phyloP scores from a whole-genome alignment of 1,140 invertebrate genomes.

The Atta colombica region DNA sequence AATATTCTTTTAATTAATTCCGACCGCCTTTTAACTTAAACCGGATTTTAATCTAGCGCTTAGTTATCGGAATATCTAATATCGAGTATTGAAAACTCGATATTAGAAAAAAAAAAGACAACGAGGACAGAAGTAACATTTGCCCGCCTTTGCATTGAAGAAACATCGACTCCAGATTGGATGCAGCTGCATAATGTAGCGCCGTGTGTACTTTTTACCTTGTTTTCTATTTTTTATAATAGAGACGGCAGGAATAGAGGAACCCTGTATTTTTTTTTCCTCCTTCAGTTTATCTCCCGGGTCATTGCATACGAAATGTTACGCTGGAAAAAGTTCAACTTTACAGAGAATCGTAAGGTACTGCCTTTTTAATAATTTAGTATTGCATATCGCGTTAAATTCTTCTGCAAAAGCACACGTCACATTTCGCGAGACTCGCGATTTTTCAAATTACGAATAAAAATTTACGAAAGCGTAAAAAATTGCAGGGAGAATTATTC shows the following conservation, averaged over 20 bases:
- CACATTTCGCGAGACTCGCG: background rate
- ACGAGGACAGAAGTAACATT: background rate
- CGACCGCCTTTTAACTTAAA: background rate
- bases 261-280: background rate
- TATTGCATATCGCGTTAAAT: background rate
- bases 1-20: slow-evolving; percentile 25
- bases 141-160: background rate
- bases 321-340: background rate
- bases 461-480: background rate
- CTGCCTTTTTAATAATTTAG: background rate
- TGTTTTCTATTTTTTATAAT: slow-evolving; percentile 1
- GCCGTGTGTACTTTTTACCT: background rate
- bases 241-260: background rate
- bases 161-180: slow-evolving; percentile 13
- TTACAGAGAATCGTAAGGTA: background rate
- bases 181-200: slow-evolving; percentile 12
- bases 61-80: slow-evolving; percentile 7
- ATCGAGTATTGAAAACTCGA: slow-evolving; percentile 21
- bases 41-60: background rate
- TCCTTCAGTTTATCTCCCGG: background rate
- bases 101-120: background rate
- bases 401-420: background rate
- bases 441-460: background rate
- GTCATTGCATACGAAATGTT: slow-evolving; percentile 26
- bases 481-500: background rate